Evolutionary conservation across 30 jellyfish, hydroid and myxozoan species (phyloP).

Genomic region (Thelohanellus kitauei): DNA sequence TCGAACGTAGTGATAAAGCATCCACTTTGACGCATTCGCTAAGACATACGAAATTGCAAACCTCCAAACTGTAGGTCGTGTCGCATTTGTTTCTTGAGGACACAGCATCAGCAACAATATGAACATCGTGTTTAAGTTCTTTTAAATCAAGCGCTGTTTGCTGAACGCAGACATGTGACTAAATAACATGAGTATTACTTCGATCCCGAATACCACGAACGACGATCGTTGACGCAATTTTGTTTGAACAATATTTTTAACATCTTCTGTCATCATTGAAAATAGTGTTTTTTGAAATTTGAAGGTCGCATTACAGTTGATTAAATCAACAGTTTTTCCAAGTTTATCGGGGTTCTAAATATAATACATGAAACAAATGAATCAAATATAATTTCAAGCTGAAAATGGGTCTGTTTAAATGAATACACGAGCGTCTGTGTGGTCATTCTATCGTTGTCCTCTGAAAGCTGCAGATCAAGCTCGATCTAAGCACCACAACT

Average conservation of each 20-base stretch:
- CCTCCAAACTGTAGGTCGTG: conserved; percentile 60
- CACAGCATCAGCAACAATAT: conserved; percentile 51
- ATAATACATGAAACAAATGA: no score
- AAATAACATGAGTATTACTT: conserved; percentile 8
- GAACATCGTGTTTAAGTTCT: conserved; percentile 46
- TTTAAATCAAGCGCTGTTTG: conserved; percentile 66
- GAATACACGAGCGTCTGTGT: no score
- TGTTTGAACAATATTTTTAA: conserved; percentile 16
- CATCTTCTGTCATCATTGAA: conserved; percentile 66
- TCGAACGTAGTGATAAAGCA: conserved; percentile 85
- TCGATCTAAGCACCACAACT: no score
- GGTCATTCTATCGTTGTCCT: no score
- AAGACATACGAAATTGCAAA: no score
- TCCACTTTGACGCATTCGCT: conserved; percentile 76
- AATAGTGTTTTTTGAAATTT: conserved; percentile 52
- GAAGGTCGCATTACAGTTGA: conserved; percentile 21
- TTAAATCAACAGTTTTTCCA: conserved; percentile 48
- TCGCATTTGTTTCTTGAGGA: conserved; percentile 57
- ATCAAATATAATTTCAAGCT: no score
- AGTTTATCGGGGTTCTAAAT: conserved; percentile 92
- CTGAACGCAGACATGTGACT: conserved; percentile 67
- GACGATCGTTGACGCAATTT: conserved; percentile 17
- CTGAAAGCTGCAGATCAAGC: no score
- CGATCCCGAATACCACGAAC: conserved; percentile 64
- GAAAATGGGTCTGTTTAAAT: no score